These are phyloP conservation scores for Myripristis murdjan DNA, from an alignment of 2,797 vertebrate genomes.

Conservation along the genomic window DNA sequence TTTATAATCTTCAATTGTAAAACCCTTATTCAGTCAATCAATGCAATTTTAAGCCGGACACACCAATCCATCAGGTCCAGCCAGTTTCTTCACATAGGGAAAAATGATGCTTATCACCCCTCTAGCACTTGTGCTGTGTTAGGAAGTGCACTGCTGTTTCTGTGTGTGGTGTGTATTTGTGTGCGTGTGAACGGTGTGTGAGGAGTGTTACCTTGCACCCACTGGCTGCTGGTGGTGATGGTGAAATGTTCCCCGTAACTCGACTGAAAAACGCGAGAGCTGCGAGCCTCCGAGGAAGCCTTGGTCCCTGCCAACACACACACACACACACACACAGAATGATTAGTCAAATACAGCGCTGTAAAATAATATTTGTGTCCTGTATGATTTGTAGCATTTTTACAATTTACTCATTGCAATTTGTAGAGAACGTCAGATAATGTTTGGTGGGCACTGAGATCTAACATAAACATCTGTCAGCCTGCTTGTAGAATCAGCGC, in stretches of 20 bases:
- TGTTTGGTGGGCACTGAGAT: too few relatives aligned
- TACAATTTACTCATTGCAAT: neutral
- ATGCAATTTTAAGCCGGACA: too few relatives aligned
- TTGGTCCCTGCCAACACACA: slow-evolving; percentile 85
- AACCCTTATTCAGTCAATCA: too few relatives aligned
- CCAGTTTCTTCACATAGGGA: too few relatives aligned
- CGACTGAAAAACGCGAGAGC: slow-evolving; percentile 87
- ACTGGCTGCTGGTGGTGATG: slow-evolving; percentile 91
- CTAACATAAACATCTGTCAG: too few relatives aligned
- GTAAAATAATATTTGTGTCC: neutral
- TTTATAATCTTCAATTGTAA: too few relatives aligned
- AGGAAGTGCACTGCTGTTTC: too few relatives aligned
- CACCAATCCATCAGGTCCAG: too few relatives aligned
- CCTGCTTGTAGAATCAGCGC: too few relatives aligned
- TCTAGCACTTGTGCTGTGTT: too few relatives aligned
- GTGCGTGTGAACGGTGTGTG: slow-evolving; percentile 22
- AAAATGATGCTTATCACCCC: too few relatives aligned
- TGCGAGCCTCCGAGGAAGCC: slow-evolving; percentile 90
- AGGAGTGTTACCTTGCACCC: slow-evolving; percentile 92
- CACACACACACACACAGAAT: slow-evolving; percentile 24
- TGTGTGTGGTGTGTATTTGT: slow-evolving; percentile 21
- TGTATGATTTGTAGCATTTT: neutral
- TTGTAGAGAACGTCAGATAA: too few relatives aligned
- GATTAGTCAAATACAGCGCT: neutral
- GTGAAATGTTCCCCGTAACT: slow-evolving; percentile 90